phyloP scores from a whole-genome alignment of 1,140 invertebrate species.

The Cydia splendana region DNA sequence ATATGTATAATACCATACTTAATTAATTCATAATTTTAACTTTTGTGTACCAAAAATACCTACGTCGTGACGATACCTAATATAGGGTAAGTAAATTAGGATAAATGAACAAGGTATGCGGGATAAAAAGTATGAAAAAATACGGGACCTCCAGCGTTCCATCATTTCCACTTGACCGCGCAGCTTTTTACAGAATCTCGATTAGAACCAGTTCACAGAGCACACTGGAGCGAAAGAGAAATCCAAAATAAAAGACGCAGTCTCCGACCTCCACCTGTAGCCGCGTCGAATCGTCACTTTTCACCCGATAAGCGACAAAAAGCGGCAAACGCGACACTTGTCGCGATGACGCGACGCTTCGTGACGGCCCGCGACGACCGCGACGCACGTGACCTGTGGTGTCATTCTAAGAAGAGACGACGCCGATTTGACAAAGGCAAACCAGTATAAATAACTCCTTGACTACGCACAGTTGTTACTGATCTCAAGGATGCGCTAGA shows the following conservation, averaged over 20 bases:
- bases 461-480: neutral
- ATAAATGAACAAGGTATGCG: neutral
- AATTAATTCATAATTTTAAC: no score
- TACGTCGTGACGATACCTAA: neutral
- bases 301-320: slow-evolving; percentile 39
- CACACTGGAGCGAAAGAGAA: slow-evolving; percentile 56
- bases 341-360: slow-evolving; percentile 33
- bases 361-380: slow-evolving; percentile 39
- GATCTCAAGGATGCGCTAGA: neutral
- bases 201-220: slow-evolving; percentile 72
- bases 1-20: no score
- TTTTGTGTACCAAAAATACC: neutral
- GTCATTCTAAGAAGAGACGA: neutral
- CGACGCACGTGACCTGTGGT: slow-evolving; percentile 49
- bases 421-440: neutral
- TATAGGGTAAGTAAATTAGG: neutral
- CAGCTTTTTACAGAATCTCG: slow-evolving; percentile 57
- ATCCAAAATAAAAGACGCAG: slow-evolving; percentile 42
- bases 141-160: neutral
- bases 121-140: neutral
- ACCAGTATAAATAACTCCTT: neutral
- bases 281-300: slow-evolving; percentile 55
- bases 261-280: slow-evolving; percentile 58
- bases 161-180: slow-evolving; percentile 46
- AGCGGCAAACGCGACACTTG: slow-evolving; percentile 43